A percentile compares a stretch with the other conserved stretches of the same genome.
phyloP scores from a whole-genome alignment of 2,797 vertebrate species.

The Cetoscarus ocellatus region DNA sequence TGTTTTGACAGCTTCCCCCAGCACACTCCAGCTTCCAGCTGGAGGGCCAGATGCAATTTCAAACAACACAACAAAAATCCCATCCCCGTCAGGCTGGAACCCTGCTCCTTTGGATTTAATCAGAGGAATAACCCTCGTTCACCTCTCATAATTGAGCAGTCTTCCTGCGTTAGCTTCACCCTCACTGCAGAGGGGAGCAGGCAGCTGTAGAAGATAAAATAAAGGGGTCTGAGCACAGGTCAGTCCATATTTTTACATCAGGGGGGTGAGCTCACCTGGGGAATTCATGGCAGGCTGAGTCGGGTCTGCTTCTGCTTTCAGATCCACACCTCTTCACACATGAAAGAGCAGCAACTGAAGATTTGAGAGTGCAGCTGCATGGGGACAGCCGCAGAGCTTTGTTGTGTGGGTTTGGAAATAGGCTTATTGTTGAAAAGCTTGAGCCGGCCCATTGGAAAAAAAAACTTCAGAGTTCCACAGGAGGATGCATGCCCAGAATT shows the following conservation, averaged over 20 bases:
- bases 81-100: constrained; percentile 49
- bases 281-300: constrained; percentile 73
- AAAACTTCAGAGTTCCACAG: neutral
- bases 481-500: neutral
- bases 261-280: constrained; percentile 58
- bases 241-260: constrained; percentile 65
- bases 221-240: constrained; percentile 69
- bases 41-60: constrained; percentile 50
- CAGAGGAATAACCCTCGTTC: constrained; percentile 75
- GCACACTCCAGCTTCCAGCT: constrained; percentile 36
- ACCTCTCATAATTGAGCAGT: constrained; percentile 83
- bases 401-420: constrained; percentile 46
- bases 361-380: constrained; percentile 19
- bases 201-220: constrained; percentile 68
- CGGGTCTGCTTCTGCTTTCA: constrained; percentile 59
- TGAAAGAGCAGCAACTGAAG: constrained; percentile 56
- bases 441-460: constrained; percentile 25
- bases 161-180: constrained; percentile 78
- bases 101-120: constrained; percentile 79
- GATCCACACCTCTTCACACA: constrained; percentile 64
- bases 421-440: constrained; percentile 41
- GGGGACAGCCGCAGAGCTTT: constrained; percentile 41
- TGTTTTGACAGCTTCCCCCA: constrained; percentile 48
- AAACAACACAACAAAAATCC: constrained; percentile 55
- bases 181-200: constrained; percentile 81